Percentiles rank a stretch among this genome's conserved stretches.
Conservation (phyloP, 2,888 invertebrate species). For the Aromia moschata region DNA sequence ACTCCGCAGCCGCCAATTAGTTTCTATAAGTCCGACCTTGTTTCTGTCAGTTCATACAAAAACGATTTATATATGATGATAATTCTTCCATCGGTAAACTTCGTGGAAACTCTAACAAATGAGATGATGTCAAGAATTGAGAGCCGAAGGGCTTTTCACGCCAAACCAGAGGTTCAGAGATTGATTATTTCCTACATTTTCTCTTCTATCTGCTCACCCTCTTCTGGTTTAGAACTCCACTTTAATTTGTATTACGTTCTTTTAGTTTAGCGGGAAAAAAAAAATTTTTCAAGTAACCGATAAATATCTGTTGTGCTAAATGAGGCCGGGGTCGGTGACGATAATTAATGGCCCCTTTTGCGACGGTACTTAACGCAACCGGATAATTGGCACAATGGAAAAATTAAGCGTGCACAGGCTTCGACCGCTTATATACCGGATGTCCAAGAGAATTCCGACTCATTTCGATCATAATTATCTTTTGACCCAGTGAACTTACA, state of each 20-base stretch:
- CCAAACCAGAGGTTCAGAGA: constrained; percentile 29
- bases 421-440: too few species aligned
- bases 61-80: constrained; percentile 28
- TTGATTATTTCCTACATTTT: constrained; percentile 34
- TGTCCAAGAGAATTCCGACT: too few species aligned
- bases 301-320: constrained; percentile 2
- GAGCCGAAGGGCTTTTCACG: constrained; percentile 31
- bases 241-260: constrained; percentile 28
- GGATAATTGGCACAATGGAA: too few species aligned
- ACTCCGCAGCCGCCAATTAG: too few species aligned
- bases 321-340: background rate
- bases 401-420: too few species aligned
- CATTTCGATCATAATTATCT: too few species aligned
- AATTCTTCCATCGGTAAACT: constrained; percentile 28
- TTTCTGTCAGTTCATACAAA: constrained; percentile 29
- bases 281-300: background rate
- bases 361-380: too few species aligned
- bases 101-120: constrained; percentile 32
- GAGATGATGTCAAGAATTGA: constrained; percentile 33
- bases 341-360: constrained; percentile 1
- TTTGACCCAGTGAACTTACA: too few species aligned
- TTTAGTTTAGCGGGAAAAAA: constrained; percentile 16
- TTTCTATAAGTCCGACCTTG: constrained; percentile 19
- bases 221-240: constrained; percentile 19
- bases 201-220: constrained; percentile 23